phyloP scores from a whole-genome alignment of 1,140 invertebrate genomes.

The Apis florea region DNA sequence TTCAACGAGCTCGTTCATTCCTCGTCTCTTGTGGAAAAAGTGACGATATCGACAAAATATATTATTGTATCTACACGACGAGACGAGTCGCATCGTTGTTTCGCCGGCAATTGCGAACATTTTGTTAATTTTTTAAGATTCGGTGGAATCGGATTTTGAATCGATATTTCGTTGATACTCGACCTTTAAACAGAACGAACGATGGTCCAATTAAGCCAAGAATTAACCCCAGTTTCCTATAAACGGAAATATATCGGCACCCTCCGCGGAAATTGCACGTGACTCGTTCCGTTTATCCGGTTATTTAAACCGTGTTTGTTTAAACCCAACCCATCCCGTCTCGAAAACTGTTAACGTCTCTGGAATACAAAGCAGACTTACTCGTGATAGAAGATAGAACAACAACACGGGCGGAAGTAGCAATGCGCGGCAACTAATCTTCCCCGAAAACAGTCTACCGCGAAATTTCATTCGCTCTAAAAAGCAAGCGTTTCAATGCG shows the following conservation, averaged over 20 bases:
- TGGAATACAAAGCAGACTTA: constrained; percentile 15
- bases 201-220: not conserved
- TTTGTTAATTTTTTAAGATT: too few relatives aligned
- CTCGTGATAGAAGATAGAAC: not conserved
- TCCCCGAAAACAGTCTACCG: not conserved
- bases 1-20: too few relatives aligned
- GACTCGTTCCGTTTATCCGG: constrained; percentile 15
- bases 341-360: constrained; percentile 18
- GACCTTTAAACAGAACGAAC: not conserved
- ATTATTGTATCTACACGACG: too few relatives aligned
- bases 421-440: not conserved
- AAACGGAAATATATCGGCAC: constrained; percentile 18
- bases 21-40: too few relatives aligned
- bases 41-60: too few relatives aligned
- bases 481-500: not conserved
- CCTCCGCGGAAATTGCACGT: not conserved
- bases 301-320: constrained; percentile 12
- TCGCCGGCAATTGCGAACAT: too few relatives aligned
- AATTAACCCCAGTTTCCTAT: constrained; percentile 11
- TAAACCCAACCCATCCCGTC: not conserved
- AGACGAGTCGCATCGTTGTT: too few relatives aligned
- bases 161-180: not conserved
- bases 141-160: too few relatives aligned
- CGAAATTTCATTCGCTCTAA: not conserved
- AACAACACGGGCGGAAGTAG: not conserved